Evolutionary conservation across 2,113 vertebrate species (phyloP), one percentile per base, ranked within the genome.

Genomic region (Mellivora capensis): DNA sequence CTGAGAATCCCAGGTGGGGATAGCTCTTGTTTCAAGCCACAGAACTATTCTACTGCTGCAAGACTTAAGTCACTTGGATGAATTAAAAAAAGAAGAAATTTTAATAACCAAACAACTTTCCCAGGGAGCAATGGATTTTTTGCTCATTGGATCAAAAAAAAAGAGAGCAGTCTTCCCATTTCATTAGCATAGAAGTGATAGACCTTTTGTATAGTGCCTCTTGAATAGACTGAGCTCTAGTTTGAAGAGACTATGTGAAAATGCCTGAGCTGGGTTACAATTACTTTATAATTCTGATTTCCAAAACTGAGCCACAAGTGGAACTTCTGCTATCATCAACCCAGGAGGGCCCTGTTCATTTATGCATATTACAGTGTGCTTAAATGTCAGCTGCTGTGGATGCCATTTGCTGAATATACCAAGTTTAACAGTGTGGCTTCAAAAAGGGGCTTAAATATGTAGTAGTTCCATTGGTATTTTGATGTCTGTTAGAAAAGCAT

Each of bases 281-380:
- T 84, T 97, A 93, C 27, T 96, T 87, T 37, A 8, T 95, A 84
- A 93, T 91, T 91, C 82, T 79, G 81, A 87, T 84, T 92, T 91
- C 37, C 49, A 23, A 95, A 93, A 76, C 18, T 59, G 7, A 97
- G 23, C 25, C 89, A 79, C 37, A 83, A 86, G 21, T 39, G 44
- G 54, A 81, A n/a, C 14, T 77, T 94, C 29, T 71, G 39, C 31
- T 88, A 39, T 93, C 39, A 88, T 88, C 59, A 94, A 52, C 49
- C 23, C 47, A 83, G 81, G 52, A 88, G 72, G 39, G 31, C 5
- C 21, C 85, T 96, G 14, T 81, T 93, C 31, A 88, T 12, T 81
- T 88, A 14, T 59, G n/a, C 54, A 64, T 42, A 95, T 59, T 49
- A 2, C 15, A 23, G 7, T 21, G 13, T 47, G n/a, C 20, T 90